Percentiles rank a stretch among this genome's conserved stretches.
phyloP scores from a whole-genome alignment of 2,113 vertebrate genomes.

The Hypomesus transpacificus region DNA sequence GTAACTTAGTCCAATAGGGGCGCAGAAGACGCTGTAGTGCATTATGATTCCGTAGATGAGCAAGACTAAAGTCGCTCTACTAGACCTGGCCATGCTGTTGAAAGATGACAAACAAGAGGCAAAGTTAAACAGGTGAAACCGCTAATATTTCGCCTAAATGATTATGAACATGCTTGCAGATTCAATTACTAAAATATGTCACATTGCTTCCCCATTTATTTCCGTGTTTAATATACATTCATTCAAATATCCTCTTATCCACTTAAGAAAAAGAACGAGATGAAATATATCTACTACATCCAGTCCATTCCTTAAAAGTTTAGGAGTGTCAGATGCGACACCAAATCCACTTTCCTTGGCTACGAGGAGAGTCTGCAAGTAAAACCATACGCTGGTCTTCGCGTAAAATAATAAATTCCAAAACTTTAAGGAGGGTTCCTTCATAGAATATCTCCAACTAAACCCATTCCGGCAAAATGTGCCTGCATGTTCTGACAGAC shows the following conservation, averaged over 20 bases:
- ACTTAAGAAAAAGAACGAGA: neutral
- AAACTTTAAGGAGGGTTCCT: conserved; percentile 51
- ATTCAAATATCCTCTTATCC: conserved; percentile 7
- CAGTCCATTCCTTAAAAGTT: conserved; percentile 53
- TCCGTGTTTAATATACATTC: neutral
- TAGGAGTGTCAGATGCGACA: conserved; percentile 30
- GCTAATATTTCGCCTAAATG: conserved; percentile 20
- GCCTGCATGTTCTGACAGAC: conserved; percentile 22
- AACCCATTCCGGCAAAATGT: conserved; percentile 13
- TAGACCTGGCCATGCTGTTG: conserved; percentile 91
- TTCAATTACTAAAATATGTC: neutral
- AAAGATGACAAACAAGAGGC: conserved; percentile 37
- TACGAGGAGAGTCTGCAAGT: conserved; percentile 39
- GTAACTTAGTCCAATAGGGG: conserved; percentile 86
- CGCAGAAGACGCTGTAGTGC: conserved; percentile 87
- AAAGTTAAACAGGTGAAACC: conserved; percentile 39
- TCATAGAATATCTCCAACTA: conserved; percentile 32
- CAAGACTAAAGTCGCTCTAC: conserved; percentile 85
- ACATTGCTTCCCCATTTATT: neutral
- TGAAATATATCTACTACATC: neutral
- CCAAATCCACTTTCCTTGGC: conserved; percentile 38
- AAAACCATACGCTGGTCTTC: conserved; percentile 23
- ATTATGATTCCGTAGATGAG: conserved; percentile 92
- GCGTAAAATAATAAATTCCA: conserved; percentile 30
- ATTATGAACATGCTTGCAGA: conserved; percentile 14